These are phyloP conservation scores for Atta colombica DNA, from an alignment of 1,140 invertebrate genomes.

Conservation along the genomic window DNA sequence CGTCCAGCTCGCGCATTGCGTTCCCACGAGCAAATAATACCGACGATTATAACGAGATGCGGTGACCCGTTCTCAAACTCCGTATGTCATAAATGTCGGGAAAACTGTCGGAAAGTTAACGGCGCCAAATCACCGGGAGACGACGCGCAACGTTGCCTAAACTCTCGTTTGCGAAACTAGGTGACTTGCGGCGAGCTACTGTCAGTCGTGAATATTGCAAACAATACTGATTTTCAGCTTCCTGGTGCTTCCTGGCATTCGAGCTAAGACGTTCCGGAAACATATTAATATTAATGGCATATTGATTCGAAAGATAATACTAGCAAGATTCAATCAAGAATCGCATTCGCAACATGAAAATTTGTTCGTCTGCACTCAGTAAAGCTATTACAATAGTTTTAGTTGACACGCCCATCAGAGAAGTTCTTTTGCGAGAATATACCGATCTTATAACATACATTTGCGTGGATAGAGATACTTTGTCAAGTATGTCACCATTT, in stretches of 20 bases:
- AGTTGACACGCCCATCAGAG: conserved; percentile 16
- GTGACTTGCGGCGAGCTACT: background rate
- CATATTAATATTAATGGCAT: background rate
- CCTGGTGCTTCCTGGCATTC: background rate
- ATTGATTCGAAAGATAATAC: background rate
- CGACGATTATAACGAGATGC: conserved; percentile 47
- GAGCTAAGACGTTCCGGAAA: background rate
- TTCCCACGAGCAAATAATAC: conserved; percentile 56
- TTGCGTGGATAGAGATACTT: conserved; percentile 20
- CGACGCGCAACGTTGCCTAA: conserved; percentile 37
- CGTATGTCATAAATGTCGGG: conserved; percentile 69
- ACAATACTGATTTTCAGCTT: conserved; percentile 34
- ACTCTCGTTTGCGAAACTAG: conserved; percentile 58
- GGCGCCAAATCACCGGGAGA: conserved; percentile 63
- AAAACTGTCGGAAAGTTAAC: conserved; percentile 72
- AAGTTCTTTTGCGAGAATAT: background rate
- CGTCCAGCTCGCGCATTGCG: conserved; percentile 28
- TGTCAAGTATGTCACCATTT: conserved; percentile 32
- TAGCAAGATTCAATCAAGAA: no score
- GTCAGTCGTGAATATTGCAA: conserved; percentile 22
- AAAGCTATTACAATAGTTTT: background rate
- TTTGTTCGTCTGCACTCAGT: background rate
- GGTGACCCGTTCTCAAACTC: conserved; percentile 48
- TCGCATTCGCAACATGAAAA: background rate
- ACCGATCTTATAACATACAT: background rate